Percentiles rank a stretch among this genome's conserved stretches.
phyloP scores from a whole-genome alignment of 2,797 vertebrate species.

The Strix occidentalis region DNA sequence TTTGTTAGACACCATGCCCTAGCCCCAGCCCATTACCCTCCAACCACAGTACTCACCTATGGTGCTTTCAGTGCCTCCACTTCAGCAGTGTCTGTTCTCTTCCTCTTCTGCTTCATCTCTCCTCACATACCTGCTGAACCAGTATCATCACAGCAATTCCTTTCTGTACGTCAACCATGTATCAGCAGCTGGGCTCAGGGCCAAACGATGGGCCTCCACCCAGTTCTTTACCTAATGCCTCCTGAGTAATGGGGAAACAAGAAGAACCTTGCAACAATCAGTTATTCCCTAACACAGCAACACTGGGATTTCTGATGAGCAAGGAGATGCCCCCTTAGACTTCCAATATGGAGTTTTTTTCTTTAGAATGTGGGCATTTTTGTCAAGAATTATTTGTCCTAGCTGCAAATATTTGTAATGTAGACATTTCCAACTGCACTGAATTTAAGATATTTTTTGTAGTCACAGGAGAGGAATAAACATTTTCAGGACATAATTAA shows the following conservation, averaged over 20 bases:
- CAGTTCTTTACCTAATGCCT: neutral
- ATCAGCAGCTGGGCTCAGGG: neutral
- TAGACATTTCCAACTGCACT: neutral
- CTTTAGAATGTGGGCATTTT: neutral
- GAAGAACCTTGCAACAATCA: neutral
- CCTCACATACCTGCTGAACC: neutral
- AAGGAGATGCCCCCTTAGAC: neutral
- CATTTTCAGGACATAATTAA: neutral
- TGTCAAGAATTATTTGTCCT: neutral
- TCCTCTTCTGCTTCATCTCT: neutral
- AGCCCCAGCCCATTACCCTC: neutral
- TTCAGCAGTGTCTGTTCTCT: neutral
- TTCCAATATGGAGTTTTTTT: neutral
- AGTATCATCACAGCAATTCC: neutral
- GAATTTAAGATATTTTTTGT: neutral
- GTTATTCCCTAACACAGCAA: neutral
- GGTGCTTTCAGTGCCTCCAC: fast-evolving
- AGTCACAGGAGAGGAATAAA: neutral
- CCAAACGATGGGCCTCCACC: neutral
- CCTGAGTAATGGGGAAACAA: neutral
- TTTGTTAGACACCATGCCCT: neutral
- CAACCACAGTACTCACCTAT: neutral
- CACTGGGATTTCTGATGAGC: neutral
- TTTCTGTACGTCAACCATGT: neutral
- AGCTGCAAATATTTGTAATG: neutral